Base-by-base conservation (phyloP, 2,888 invertebrate genomes). In the Pemphredon lugubris region DNA sequence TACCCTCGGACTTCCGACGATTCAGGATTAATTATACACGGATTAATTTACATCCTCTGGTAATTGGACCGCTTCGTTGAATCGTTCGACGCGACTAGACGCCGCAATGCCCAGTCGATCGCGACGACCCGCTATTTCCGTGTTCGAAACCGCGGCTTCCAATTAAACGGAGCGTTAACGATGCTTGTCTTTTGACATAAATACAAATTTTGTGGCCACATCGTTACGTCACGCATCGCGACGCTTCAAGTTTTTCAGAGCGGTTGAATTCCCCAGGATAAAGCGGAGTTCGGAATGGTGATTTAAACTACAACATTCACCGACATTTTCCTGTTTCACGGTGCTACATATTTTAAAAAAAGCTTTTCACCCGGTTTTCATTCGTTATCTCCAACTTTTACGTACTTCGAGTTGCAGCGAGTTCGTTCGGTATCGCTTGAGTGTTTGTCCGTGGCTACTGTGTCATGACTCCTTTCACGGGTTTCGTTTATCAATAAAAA, bases 61-160 rank as follows among this genome's bases (percentile, higher is more conserved):
- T 77, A 73, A 73, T 77, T 73, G 74, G 50, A 39, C 59, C 67
- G 63, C 45, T 47, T 47, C 30, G 37, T 39, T 65, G 61, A 57
- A 66, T 54, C 64, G 58, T 54, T 47, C 32, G 23, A 40, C 39
- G 48, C 23, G 37, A 18, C 14, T 39, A 42, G 30, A 65, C 20
- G 37, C 40, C 30, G 39, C 57, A 51, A 61, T 51, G 59, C 50
- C 39, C 57, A 18, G 61, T 21, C 61, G 70, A 69, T 66, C 66
- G 51, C 45, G 45, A 42, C 57, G 53, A 51, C 51, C 39, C 44
- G 40, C 40, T 14, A 14, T 20, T 37, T 23, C 39, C 23, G 58
- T 58, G 55, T 53, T 57, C 45, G 55, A 32, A 45, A 73, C 68
- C 73, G 37, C 77, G 53, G 50, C 34, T 53, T 51, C 65, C 73